phyloP scores from a whole-genome alignment of 2,113 vertebrate species.

The Lathamus discolor region DNA sequence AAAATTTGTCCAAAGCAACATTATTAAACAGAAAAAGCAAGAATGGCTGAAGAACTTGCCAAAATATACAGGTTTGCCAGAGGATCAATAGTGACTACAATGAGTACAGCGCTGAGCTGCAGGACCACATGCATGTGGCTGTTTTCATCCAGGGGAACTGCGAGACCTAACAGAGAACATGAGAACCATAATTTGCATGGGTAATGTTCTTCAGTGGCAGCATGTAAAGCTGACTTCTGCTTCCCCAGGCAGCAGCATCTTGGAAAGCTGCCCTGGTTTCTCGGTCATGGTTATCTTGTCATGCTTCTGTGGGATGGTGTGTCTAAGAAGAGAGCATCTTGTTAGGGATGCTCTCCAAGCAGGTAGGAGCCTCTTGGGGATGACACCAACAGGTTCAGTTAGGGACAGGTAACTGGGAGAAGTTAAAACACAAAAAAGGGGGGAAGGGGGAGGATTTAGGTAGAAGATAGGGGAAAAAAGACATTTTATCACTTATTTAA shows the following conservation, averaged over 20 bases:
- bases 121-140: accelerated
- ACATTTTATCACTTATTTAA: not conserved
- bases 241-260: not conserved
- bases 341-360: not conserved
- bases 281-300: not conserved
- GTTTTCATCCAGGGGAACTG: not conserved
- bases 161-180: accelerated
- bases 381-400: not conserved
- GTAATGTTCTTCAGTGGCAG: not conserved
- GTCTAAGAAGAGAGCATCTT: not conserved
- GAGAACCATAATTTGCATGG: not conserved
- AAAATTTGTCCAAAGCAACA: not conserved
- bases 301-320: not conserved
- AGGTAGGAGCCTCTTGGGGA: not conserved
- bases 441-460: not conserved
- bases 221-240: not conserved
- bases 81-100: not conserved
- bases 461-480: not conserved
- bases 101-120: not conserved
- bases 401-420: not conserved
- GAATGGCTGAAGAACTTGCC: not conserved
- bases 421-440: not conserved
- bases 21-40: not conserved
- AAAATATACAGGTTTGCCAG: not conserved
- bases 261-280: not conserved